Evolutionary conservation across 2,888 invertebrate species (phyloP).

Genomic region (Spilosoma lubricipeda): DNA sequence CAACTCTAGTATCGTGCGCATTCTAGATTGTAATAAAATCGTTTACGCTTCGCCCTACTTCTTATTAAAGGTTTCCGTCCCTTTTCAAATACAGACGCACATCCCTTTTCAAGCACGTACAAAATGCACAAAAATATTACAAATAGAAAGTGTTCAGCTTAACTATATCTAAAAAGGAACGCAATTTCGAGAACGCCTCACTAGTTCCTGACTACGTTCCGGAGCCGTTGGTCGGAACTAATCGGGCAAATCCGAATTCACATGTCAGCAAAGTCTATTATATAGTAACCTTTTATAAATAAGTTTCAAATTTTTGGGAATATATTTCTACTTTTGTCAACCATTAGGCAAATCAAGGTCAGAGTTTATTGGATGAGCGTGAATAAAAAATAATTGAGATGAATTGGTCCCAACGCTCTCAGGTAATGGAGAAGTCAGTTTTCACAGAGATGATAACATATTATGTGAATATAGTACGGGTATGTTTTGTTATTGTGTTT

Average conservation of each 20-base stretch:
- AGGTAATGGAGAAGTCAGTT: conserved; percentile 9
- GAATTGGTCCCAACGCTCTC: conserved; percentile 10
- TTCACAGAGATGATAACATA: background rate
- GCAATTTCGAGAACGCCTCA: no score
- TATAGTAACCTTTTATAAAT: background rate
- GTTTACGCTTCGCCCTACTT: no score
- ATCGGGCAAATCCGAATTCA: no score
- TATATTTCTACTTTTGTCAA: background rate
- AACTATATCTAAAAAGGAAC: background rate
- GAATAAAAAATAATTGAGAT: conserved; percentile 11
- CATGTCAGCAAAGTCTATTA: no score
- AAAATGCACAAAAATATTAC: background rate
- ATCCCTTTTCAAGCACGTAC: no score
- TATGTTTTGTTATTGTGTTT: background rate
- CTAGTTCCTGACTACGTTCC: no score
- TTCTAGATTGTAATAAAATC: no score
- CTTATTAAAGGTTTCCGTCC: background rate
- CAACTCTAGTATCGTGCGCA: no score
- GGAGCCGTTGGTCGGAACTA: no score
- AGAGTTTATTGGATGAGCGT: conserved; percentile 1
- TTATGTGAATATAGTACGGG: background rate
- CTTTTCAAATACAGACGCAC: background rate
- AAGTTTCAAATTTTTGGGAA: background rate
- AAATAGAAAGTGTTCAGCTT: background rate
- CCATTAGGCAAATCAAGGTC: conserved; percentile 13